Evolutionary conservation across 1,140 invertebrate genomes (phyloP).

Genomic region (Callitettix versicolor): DNA sequence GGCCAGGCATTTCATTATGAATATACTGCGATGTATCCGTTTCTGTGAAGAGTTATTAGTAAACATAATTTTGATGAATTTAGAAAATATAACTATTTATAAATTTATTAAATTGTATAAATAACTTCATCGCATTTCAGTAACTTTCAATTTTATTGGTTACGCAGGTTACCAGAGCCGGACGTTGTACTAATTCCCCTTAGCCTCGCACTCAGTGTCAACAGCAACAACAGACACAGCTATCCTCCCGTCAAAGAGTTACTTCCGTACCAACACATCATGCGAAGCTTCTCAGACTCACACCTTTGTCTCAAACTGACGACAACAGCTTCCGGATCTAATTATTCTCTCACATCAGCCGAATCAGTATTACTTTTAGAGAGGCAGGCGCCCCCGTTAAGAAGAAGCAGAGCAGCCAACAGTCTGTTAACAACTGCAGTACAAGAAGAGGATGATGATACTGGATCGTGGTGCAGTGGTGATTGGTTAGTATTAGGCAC

Average conservation of each 20-base stretch:
- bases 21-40: too few relatives aligned
- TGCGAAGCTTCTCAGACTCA: conserved; percentile 59
- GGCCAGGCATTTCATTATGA: too few relatives aligned
- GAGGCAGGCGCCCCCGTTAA: conserved; percentile 36
- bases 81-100: too few relatives aligned
- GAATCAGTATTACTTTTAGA: conserved; percentile 39
- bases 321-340: conserved; percentile 37
- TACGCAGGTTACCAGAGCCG: conserved; percentile 37
- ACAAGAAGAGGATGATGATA: conserved; percentile 12
- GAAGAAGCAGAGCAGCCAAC: conserved; percentile 34
- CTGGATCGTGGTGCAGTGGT: conserved; percentile 14
- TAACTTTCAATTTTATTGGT: too few relatives aligned
- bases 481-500: conserved; percentile 6
- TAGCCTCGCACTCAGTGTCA: conserved; percentile 44
- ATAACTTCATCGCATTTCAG: too few relatives aligned
- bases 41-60: too few relatives aligned
- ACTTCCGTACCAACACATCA: conserved; percentile 57
- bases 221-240: conserved; percentile 41
- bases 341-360: conserved; percentile 33
- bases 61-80: too few relatives aligned
- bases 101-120: too few relatives aligned
- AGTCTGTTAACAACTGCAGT: conserved; percentile 23
- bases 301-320: conserved; percentile 53
- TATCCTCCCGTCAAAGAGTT: conserved; percentile 52
- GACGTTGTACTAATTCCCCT: conserved; percentile 58